Evolutionary conservation across 2,113 vertebrate genomes (phyloP).

Genomic region (Notarius lentiginosus): DNA sequence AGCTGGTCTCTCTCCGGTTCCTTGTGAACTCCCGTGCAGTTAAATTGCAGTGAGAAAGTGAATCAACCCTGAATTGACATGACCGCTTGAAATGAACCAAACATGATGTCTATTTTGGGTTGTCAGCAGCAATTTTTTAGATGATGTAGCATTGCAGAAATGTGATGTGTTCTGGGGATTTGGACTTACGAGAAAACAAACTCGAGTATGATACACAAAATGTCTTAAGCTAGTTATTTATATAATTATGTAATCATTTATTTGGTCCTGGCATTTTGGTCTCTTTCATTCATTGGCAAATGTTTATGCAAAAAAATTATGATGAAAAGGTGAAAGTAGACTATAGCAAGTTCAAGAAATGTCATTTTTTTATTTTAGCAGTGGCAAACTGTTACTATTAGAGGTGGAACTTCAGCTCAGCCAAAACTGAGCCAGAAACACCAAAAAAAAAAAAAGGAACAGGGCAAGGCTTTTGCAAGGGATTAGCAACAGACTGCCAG

Average conservation of each 20-base stretch:
- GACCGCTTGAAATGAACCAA: not conserved
- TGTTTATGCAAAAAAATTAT: not conserved
- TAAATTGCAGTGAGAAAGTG: not conserved
- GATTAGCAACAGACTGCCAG: too few species aligned
- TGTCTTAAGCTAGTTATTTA: not conserved
- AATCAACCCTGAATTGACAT: not conserved
- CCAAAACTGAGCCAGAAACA: too few species aligned
- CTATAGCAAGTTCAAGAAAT: too few species aligned
- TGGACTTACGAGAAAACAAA: not conserved
- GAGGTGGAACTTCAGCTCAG: too few species aligned
- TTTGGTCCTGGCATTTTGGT: not conserved
- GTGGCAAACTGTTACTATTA: too few species aligned
- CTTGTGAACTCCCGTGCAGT: not conserved
- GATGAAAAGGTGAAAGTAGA: too few species aligned
- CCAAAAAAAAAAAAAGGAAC: too few species aligned
- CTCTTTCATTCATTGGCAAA: not conserved
- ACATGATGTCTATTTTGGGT: not conserved
- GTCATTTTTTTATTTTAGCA: too few species aligned
- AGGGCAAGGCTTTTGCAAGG: too few species aligned
- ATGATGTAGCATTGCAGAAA: not conserved
- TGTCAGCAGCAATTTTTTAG: not conserved
- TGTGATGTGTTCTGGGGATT: not conserved
- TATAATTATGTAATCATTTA: not conserved
- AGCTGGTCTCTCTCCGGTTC: not conserved
- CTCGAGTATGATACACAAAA: not conserved